Evolutionary conservation across 1,140 invertebrate species (phyloP), one percentile per base, ranked within the genome.

Genomic region (Lasaia peninsularis): DNA sequence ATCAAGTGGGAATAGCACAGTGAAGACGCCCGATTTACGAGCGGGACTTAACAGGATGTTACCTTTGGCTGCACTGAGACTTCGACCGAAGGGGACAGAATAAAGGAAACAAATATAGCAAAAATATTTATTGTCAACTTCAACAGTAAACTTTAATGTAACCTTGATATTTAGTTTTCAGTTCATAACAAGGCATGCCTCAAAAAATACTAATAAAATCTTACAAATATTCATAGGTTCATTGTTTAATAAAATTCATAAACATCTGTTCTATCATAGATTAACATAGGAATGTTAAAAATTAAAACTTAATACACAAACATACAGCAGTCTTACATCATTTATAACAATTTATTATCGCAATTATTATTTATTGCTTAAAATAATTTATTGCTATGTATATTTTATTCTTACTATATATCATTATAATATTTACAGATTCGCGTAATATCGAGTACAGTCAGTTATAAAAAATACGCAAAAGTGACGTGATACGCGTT

Each of bases 81-180:
- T 7, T 28, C 24, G 8, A 7, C 24, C 5, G 24, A 6, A 28
- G 24, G 24, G 8, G 5, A 28, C 12, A 9, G 33, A 37, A 21
- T 12, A 37, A 37, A 53, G 11, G 18, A 33, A 24, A 20, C 14
- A 35, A 53, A 21, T n/a, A 33, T 33, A 28, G 32, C n/a, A 51
- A 52, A 61, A 61, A 52, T 61, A 37, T 33, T 61, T 56, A 52
- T 56, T 56, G 50, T 28, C 28, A 56, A 55, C 59, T 50, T 55
- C 37, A 60, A 61, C 59, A 61, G 51, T 61, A 34, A 33, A 20
- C 37, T 44, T 44, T 20, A 28, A 28, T 28, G 24, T 28, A 28
- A 44, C 37, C 16, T 16, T 20, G 16, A 44, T 20, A 44, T 16
- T 44, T 18, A 44, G 16, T 18, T 44, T 44, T 18, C 11, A 44